These are phyloP conservation scores for Amblyornis subalaris DNA, from an alignment of 2,113 vertebrate genomes.

Conservation along the genomic window DNA sequence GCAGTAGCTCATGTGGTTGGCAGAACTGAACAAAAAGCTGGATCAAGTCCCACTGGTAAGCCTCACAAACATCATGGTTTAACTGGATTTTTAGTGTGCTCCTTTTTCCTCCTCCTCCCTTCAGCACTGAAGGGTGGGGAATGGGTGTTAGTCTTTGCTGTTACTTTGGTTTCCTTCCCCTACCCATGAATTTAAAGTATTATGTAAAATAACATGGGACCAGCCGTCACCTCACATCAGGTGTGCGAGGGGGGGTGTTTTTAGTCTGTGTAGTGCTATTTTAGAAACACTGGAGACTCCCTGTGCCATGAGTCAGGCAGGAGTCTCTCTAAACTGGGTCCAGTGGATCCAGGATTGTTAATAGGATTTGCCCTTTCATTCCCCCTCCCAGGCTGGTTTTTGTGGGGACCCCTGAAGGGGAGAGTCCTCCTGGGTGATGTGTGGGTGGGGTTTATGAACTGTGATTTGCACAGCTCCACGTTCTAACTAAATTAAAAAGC, in stretches of 20 bases:
- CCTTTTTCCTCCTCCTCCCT: neutral
- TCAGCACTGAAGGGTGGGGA: neutral
- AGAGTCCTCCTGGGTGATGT: neutral
- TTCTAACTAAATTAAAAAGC: slow-evolving; percentile 63
- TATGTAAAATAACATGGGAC: slow-evolving; percentile 23
- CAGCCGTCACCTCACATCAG: neutral
- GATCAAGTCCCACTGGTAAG: neutral
- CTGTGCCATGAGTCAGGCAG: neutral
- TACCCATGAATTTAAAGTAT: slow-evolving; percentile 8
- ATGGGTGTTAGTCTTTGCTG: slow-evolving; percentile 22
- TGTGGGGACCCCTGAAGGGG: neutral
- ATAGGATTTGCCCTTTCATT: slow-evolving; percentile 10
- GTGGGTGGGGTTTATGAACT: slow-evolving; percentile 22
- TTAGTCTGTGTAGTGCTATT: neutral
- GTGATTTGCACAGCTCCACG: slow-evolving; percentile 33
- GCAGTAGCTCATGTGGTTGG: neutral
- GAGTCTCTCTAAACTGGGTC: neutral
- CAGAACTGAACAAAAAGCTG: neutral
- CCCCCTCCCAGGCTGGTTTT: neutral
- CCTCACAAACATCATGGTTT: neutral
- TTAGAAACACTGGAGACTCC: neutral
- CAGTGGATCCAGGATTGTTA: neutral
- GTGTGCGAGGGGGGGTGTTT: neutral
- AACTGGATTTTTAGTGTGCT: slow-evolving; percentile 31
- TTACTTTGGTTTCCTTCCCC: slow-evolving; percentile 10